These are phyloP conservation scores for Drosophila birchii DNA, from an alignment of 2,888 invertebrate species.

Conservation along the genomic window DNA sequence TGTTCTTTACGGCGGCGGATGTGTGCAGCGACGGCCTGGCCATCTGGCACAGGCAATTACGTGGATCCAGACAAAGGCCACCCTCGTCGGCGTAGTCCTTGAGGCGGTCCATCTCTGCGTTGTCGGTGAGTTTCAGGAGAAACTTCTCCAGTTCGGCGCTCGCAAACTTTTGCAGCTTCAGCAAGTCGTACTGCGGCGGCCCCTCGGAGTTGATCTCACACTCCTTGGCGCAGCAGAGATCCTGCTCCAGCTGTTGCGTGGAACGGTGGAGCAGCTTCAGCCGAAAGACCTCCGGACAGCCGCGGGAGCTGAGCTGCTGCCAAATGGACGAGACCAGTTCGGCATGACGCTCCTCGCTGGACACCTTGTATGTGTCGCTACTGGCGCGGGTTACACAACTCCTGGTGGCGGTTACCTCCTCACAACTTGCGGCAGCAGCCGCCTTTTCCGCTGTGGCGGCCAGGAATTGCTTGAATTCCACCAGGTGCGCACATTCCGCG, in stretches of 20 bases:
- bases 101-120: constrained; percentile 67
- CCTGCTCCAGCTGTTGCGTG: constrained; percentile 56
- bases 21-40: constrained; percentile 38
- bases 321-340: constrained; percentile 72
- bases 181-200: constrained; percentile 64
- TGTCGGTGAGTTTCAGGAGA: constrained; percentile 72
- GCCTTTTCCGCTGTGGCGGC: constrained; percentile 33
- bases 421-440: constrained; percentile 25
- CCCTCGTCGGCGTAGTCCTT: constrained; percentile 61
- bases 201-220: constrained; percentile 57
- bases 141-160: constrained; percentile 67
- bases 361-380: constrained; percentile 79
- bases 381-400: constrained; percentile 77
- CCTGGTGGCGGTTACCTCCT: constrained; percentile 51
- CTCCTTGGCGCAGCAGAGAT: constrained; percentile 65
- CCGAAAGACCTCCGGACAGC: constrained; percentile 73
- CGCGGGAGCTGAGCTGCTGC: constrained; percentile 61
- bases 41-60: constrained; percentile 42
- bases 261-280: constrained; percentile 62
- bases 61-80: constrained; percentile 49
- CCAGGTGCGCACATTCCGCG: constrained; percentile 66
- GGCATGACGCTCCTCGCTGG: constrained; percentile 62
- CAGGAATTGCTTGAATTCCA: constrained; percentile 72
- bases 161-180: constrained; percentile 78
- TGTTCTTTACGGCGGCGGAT: constrained; percentile 91